Evolutionary conservation across 2,888 invertebrate species (phyloP), one percentile per base, ranked within the genome.

Genomic region (Amiota communis): DNA sequence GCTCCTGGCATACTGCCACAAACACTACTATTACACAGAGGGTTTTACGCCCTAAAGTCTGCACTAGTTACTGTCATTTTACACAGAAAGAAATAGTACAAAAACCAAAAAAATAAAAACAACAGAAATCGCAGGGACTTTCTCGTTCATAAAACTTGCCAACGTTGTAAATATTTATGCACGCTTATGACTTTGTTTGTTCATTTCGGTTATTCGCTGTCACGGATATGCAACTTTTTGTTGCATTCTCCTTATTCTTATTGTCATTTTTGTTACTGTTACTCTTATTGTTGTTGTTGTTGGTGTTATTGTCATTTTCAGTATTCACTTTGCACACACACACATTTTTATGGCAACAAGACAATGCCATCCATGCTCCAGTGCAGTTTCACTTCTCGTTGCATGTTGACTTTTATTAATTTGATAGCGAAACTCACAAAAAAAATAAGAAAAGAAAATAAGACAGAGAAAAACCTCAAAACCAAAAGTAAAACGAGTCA

Each of bases 121-220:
- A 51, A 51, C 36, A 61, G 61, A 20, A 20, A 48, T 13, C 65
- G n/a, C 65, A 36, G 36, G 36, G 36, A 36, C 48, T 53, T 51
- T 53, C 20, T 68, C 17, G 11, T 47, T 63, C 63, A 51, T 68
- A 36, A 49, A 53, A 68, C 53, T 53, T 68, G 12, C 67, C 67
- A 53, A 11, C 20, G 53, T 48, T 68, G 67, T 68, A 68, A 68
- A 68, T 68, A 68, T 68, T 68, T 68, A 68, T 68, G 67, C 67
- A 68, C 67, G 67, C 67, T 68, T 68, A 68, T 68, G 67, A 68
- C 67, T 68, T 68, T 68, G 67, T 68, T 68, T 68, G 67, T 68
- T 68, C 67, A 68, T 68, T 68, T 68, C 51, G 67, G 67, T n/a
- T 68, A 68, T 68, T 68, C 67, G 67, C 67, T 68, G 67, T 68